Base-by-base conservation (phyloP, 2,888 invertebrate genomes). In the Erebia ligea region DNA sequence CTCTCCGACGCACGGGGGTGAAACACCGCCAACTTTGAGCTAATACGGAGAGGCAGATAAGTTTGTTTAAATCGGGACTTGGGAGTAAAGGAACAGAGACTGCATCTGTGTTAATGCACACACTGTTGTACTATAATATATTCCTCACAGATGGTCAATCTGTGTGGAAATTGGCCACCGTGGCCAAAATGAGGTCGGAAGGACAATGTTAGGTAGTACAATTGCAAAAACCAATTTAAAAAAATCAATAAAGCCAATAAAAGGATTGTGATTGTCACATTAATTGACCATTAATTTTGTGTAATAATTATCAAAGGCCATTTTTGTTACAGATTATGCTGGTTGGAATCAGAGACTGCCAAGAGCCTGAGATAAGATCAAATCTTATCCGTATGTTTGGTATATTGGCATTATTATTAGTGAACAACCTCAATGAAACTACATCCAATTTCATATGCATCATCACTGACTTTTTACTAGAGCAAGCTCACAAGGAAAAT, bases 401-500 rank as follows among this genome's bases (percentile, higher is more conserved):
- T 2, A 91, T 93, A 50, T 78, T 95, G 45, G 95, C 94, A 9
- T 86, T 94, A 57, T 80, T 95, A 13, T 77, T 95, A 19, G 86
- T 90, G 1, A 88, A 86, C 73, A 88, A 84, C 52, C 79, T 90
- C 50, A 90, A 87, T 75, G 91, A 90, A 1, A 80, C 85, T 13
- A 87, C 89, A 19, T 80, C 85, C 2, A 86, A 84, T 62, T 89
- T 91, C 4, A 88, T 90, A 77, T 85, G 86, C 65, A 84, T 85
- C 6, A 94, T 95, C 62, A 92, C 95, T 0, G 89, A 93, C 52
- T 96, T 96, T 81, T 93, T 97, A 76, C 78, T 96, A 56, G 95
- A 95, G 48, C 93, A 95, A 73, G 89, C 92, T 1, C 90, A 88
- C n/a, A 94, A 94, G 78, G 96, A 96, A 80, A 86, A 90, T 21